Conservation (phyloP, 2,888 invertebrate species). For the Parelbella ahira region DNA sequence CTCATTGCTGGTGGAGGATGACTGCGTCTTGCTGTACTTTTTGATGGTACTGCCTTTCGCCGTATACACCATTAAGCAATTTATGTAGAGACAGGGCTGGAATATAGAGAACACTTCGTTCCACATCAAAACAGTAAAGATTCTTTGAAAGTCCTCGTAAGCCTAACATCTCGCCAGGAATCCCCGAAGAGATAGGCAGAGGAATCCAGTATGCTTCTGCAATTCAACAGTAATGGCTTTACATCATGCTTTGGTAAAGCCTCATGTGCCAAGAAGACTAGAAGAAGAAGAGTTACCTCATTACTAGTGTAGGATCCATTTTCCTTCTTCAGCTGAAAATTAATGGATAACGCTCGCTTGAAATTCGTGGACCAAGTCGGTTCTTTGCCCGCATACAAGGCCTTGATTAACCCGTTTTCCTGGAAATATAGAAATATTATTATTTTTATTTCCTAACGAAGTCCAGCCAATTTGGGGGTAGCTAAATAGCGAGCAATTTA, state of each 20-base stretch:
- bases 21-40: constrained; percentile 56
- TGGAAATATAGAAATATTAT: constrained; percentile 36
- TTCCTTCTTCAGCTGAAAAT: constrained; percentile 80
- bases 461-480: too few species aligned
- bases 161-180: too few species aligned
- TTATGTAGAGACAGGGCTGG: constrained; percentile 81
- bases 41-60: constrained; percentile 47
- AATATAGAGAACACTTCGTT: too few species aligned
- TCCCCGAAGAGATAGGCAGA: too few species aligned
- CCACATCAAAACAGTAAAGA: too few species aligned
- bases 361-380: constrained; percentile 84
- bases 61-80: constrained; percentile 72
- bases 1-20: constrained; percentile 44
- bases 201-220: too few species aligned
- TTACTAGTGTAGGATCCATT: constrained; percentile 49
- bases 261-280: too few species aligned
- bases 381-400: constrained; percentile 64
- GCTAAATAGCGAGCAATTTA: too few species aligned
- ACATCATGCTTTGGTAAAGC: too few species aligned
- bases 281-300: constrained; percentile 49
- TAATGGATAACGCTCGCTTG: constrained; percentile 83
- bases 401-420: constrained; percentile 58
- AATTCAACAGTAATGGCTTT: too few species aligned
- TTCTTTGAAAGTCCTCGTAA: too few species aligned
- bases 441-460: too few species aligned